Evolutionary conservation across 2,113 vertebrate species (phyloP).

Genomic region (Otus sunia): DNA sequence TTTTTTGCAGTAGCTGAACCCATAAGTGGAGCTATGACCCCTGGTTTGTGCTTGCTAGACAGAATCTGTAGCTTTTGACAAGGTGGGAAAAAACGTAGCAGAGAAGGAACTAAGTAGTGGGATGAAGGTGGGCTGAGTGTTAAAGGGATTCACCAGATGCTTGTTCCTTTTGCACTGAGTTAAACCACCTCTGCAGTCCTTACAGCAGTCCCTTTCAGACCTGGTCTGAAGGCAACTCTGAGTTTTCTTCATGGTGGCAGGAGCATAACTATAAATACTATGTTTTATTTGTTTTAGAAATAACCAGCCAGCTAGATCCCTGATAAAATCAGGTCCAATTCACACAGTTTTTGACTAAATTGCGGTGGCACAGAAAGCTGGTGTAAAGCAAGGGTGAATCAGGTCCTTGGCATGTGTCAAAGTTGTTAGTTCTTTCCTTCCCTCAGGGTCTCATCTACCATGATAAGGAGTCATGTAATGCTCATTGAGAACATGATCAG

Average conservation of each 20-base stretch:
- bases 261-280: background rate
- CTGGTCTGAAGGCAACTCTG: background rate
- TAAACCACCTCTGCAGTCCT: no score
- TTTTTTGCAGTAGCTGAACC: background rate
- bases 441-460: background rate
- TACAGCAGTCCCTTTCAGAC: background rate
- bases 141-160: no score
- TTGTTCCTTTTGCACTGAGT: no score
- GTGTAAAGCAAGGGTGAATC: background rate
- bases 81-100: background rate
- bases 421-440: background rate
- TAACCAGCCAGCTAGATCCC: background rate
- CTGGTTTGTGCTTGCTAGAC: background rate
- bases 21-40: background rate
- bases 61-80: background rate
- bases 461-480: background rate
- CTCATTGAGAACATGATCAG: background rate
- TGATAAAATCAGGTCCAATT: background rate
- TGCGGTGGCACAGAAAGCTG: background rate
- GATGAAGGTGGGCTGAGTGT: background rate
- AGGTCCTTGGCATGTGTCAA: background rate
- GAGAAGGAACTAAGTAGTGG: background rate
- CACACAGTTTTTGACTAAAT: background rate
- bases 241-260: background rate
- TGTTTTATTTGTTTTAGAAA: background rate